Evolutionary conservation across 2,113 vertebrate genomes (phyloP).

Genomic region (Neomonachus schauinslandi): DNA sequence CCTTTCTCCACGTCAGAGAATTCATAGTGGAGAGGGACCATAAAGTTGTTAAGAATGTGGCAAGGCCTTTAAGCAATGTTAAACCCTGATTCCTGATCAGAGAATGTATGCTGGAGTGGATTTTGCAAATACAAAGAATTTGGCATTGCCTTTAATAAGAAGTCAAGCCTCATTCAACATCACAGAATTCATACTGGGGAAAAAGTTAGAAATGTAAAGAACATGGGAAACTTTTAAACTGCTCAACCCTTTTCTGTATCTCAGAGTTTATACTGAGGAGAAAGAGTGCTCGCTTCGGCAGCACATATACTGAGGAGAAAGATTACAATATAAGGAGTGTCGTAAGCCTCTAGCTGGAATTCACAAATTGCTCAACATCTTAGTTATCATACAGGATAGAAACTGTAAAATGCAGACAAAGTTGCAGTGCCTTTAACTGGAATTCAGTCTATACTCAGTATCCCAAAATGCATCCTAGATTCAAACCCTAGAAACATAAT

Average conservation of each 20-base stretch:
- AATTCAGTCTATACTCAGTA: background rate
- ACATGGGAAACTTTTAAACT: background rate
- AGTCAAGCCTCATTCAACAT: background rate
- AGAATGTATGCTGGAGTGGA: background rate
- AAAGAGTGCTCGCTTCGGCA: background rate
- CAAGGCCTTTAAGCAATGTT: background rate
- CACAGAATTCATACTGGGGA: background rate
- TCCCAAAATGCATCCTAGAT: background rate
- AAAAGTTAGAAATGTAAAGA: background rate
- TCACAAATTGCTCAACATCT: background rate
- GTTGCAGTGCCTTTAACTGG: background rate
- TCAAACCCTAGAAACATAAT: background rate
- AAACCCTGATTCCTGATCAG: background rate
- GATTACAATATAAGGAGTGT: background rate
- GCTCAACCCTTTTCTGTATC: background rate
- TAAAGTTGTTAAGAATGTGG: background rate
- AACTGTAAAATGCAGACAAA: background rate
- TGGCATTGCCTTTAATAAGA: background rate
- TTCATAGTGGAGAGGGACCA: background rate
- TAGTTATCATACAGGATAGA: background rate
- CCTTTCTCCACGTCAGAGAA: background rate
- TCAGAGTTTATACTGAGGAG: background rate
- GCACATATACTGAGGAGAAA: background rate
- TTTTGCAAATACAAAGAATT: background rate
- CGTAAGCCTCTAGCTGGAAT: background rate